These are phyloP conservation scores for Pseudoatta argentina DNA, from an alignment of 1,140 invertebrate genomes.

Conservation along the genomic window DNA sequence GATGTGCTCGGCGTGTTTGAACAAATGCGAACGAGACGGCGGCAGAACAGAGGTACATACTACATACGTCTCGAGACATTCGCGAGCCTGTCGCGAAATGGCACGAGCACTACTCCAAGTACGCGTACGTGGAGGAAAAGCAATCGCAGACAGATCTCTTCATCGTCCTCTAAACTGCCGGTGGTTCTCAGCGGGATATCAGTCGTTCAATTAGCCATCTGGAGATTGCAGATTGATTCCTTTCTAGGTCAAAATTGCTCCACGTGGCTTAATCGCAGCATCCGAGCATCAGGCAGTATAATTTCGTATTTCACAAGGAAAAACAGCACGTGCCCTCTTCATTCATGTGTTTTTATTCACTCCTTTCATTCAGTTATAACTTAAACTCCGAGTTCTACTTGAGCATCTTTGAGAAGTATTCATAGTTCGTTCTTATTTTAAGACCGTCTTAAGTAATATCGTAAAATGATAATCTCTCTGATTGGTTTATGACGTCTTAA, in stretches of 20 bases:
- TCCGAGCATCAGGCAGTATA: background rate
- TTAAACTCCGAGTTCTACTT: background rate
- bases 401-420: background rate
- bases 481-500: no score
- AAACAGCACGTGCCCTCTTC: conserved; percentile 1
- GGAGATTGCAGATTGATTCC: background rate
- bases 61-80: conserved; percentile 33
- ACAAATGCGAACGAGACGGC: conserved; percentile 74
- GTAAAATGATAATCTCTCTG: no score
- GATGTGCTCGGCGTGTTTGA: conserved; percentile 74
- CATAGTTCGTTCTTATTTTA: no score
- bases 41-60: conserved; percentile 29
- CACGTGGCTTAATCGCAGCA: conserved; percentile 6
- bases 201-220: conserved; percentile 25
- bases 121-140: background rate
- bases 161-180: background rate
- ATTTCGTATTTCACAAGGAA: background rate
- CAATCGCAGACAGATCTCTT: conserved; percentile 1
- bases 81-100: conserved; percentile 19
- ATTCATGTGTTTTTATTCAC: background rate
- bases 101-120: conserved; percentile 13
- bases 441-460: no score
- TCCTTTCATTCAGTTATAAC: background rate
- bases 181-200: background rate
- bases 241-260: conserved; percentile 10